Evolutionary conservation across 2,888 invertebrate genomes (phyloP), one percentile per base, ranked within the genome.

Genomic region (Latrodectus elegans): DNA sequence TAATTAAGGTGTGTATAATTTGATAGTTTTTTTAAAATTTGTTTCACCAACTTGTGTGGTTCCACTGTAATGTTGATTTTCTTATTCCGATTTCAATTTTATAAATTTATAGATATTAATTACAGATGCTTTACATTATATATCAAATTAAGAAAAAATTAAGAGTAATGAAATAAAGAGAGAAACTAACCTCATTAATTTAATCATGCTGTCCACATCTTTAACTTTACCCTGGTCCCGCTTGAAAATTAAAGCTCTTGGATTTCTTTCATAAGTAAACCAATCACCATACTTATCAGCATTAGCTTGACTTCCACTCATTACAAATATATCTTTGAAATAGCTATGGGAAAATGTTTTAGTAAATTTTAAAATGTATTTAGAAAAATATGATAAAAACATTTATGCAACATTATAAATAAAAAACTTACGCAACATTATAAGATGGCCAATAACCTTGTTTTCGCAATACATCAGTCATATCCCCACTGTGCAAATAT

Each of bases 401-500:
- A 12, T 60, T 26, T 14, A 60, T 9, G n/a, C 14, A 8, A 26
- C 14, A 10, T 60, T 8, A 15, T n/a, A 6, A 15, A 22, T 11
- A 55, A 55, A 14, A 9, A 53, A 53, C 82, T 82, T 91, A 94
- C 90, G 95, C 94, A 89, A 94, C 93, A 92, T 96, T 96, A 92
- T 95, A 95, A 73, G 95, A 95, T 55, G 95, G 95, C 94, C 96
- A 95, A 93, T 95, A 96, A 52, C 94, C 94, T 89, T 94, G 93
- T 17, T 94, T 92, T 3, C 94, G 91, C 73, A 97, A 94, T 0
- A 93, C 92, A 68, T 94, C 93, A 0, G 96, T 95, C 77, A 95
- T 93, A 92, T 97, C 96, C n/a, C 51, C 89, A 81, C 80, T 79
- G 17, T 79, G 82, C 6, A 89, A 17, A 74, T 83, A 88, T 26